Evolutionary conservation across 1,140 invertebrate species (phyloP).

Genomic region (Drosophila nannoptera): DNA sequence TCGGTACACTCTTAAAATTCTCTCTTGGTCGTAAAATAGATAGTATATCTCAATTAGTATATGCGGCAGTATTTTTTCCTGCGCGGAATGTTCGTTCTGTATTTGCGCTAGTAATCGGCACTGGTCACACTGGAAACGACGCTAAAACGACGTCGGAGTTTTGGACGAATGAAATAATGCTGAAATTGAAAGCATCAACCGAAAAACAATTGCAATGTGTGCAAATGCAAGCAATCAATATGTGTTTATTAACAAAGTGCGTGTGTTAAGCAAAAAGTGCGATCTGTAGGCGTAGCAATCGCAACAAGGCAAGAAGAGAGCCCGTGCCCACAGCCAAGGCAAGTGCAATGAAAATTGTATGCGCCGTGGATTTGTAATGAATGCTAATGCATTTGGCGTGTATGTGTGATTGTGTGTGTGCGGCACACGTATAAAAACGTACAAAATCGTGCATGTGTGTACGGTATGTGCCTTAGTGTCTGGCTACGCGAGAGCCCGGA

Average conservation of each 20-base stretch:
- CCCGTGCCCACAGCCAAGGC: conserved; percentile 31
- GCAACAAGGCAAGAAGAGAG: conserved; percentile 32
- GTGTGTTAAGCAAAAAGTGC: conserved; percentile 41
- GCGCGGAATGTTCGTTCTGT: background rate
- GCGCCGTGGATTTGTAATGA: conserved; percentile 49
- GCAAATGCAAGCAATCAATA: conserved; percentile 46
- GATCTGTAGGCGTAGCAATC: conserved; percentile 40
- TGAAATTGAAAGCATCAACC: conserved; percentile 42
- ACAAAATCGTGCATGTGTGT: conserved; percentile 24
- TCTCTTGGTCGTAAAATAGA: no score
- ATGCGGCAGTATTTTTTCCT: background rate
- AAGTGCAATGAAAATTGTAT: conserved; percentile 52
- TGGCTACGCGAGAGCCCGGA: conserved; percentile 60
- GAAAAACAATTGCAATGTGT: conserved; percentile 52
- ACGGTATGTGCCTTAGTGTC: conserved; percentile 44
- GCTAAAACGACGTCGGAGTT: conserved; percentile 40
- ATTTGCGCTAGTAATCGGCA: background rate
- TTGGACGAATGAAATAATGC: conserved; percentile 46
- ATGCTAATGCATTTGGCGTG: conserved; percentile 45
- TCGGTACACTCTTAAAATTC: background rate
- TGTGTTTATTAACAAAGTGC: conserved; percentile 46
- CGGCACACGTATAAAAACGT: conserved; percentile 12
- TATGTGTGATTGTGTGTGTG: conserved; percentile 13
- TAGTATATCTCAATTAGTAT: no score
- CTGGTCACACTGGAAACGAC: conserved; percentile 38